phyloP scores from a whole-genome alignment of 2,888 invertebrate genomes.

The Tiphia femorata region DNA sequence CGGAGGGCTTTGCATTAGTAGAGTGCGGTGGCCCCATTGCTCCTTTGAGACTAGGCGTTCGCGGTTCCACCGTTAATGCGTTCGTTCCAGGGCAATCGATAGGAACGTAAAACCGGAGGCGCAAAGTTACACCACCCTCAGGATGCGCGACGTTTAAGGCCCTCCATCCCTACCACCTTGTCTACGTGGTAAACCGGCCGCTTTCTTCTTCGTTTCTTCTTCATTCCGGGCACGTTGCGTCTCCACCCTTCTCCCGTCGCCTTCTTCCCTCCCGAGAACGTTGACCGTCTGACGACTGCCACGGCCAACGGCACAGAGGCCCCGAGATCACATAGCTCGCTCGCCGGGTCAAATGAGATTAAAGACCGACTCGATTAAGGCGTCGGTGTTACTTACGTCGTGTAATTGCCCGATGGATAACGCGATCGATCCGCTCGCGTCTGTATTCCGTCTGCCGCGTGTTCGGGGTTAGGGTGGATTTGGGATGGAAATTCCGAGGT shows the following conservation, averaged over 20 bases:
- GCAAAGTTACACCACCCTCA: conserved; percentile 18
- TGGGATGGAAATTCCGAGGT: too few species aligned
- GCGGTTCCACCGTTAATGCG: conserved; percentile 47
- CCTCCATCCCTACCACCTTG: conserved; percentile 9
- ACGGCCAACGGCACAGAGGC: too few species aligned
- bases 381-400: conserved; percentile 5
- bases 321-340: conserved; percentile 7
- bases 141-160: conserved; percentile 7
- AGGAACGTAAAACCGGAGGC: conserved; percentile 38
- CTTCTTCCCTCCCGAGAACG: conserved; percentile 18
- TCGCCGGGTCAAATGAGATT: conserved; percentile 18
- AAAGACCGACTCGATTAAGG: conserved; percentile 23
- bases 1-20: conserved; percentile 39
- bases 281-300: conserved; percentile 12
- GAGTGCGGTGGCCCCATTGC: conserved; percentile 44
- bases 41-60: conserved; percentile 49
- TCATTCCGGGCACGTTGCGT: not conserved
- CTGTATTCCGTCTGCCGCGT: too few species aligned
- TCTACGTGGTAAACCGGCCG: not conserved
- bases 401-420: conserved; percentile 16
- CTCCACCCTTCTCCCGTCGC: not conserved
- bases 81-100: conserved; percentile 46
- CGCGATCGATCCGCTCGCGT: too few species aligned
- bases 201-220: not conserved
- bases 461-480: too few species aligned